Conservation (phyloP, 2,797 vertebrate genomes). For the Lutjanus argentimaculatus region DNA sequence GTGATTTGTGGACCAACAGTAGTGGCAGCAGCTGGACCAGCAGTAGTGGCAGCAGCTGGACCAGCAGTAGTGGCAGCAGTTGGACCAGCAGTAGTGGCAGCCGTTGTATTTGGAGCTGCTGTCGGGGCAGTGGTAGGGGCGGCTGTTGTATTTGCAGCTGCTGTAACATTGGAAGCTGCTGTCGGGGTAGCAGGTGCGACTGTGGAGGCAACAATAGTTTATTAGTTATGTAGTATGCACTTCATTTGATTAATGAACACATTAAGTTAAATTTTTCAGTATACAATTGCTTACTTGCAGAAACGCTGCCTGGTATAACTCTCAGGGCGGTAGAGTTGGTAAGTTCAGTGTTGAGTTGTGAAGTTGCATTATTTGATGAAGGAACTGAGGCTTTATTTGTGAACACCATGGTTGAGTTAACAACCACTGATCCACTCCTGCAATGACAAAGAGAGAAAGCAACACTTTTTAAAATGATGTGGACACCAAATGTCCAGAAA, state of each 20-base stretch:
- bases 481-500: accelerated
- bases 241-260: neutral
- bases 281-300: constrained; percentile 51
- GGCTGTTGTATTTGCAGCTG: no score
- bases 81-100: neutral
- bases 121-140: neutral
- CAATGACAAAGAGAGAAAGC: neutral
- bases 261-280: neutral
- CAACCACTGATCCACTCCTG: constrained; percentile 68
- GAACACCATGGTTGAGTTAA: constrained; percentile 54
- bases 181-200: neutral
- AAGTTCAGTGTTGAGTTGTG: constrained; percentile 2
- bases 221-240: neutral
- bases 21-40: neutral
- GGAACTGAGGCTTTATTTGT: constrained; percentile 32
- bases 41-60: neutral
- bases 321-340: constrained; percentile 9
- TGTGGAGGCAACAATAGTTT: neutral
- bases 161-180: neutral
- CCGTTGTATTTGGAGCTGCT: neutral
- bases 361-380: neutral
- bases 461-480: neutral
- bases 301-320: constrained; percentile 34
- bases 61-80: neutral
- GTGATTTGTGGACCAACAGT: neutral